Evolutionary conservation across 2,797 vertebrate species (phyloP).

Genomic region (Acrocephalus scirpaceus): DNA sequence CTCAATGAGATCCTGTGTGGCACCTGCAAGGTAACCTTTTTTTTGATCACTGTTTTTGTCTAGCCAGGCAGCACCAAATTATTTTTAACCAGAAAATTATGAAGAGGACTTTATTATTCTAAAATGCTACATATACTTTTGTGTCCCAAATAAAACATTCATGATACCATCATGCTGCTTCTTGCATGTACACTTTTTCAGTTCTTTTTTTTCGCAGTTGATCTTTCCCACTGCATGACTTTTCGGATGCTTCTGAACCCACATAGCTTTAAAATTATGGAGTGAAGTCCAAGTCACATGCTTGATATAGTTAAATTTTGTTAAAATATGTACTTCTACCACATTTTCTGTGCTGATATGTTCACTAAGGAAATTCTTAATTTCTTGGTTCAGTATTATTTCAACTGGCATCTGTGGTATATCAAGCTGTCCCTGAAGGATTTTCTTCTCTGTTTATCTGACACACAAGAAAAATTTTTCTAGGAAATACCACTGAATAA

Average conservation of each 20-base stretch:
- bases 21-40: not conserved
- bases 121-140: not conserved
- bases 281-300: not conserved
- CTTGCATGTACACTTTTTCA: not conserved
- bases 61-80: not conserved
- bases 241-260: not conserved
- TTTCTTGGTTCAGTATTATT: slow-evolving; percentile 33
- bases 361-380: slow-evolving; percentile 8
- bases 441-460: slow-evolving; percentile 44
- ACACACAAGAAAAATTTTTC: slow-evolving; percentile 29
- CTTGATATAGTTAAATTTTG: not conserved
- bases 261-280: not conserved
- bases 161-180: not conserved
- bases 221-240: not conserved
- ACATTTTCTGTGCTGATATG: not conserved
- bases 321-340: not conserved
- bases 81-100: not conserved
- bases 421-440: slow-evolving; percentile 26
- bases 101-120: not conserved
- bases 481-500: slow-evolving; percentile 53
- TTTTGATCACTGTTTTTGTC: not conserved
- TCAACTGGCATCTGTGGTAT: slow-evolving; percentile 20
- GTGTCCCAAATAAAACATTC: not conserved
- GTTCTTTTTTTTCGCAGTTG: not conserved
- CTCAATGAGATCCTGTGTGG: not conserved